These are phyloP conservation scores for Rhabditoides inermis DNA, from an alignment of 2,888 invertebrate genomes.

Conservation along the genomic window DNA sequence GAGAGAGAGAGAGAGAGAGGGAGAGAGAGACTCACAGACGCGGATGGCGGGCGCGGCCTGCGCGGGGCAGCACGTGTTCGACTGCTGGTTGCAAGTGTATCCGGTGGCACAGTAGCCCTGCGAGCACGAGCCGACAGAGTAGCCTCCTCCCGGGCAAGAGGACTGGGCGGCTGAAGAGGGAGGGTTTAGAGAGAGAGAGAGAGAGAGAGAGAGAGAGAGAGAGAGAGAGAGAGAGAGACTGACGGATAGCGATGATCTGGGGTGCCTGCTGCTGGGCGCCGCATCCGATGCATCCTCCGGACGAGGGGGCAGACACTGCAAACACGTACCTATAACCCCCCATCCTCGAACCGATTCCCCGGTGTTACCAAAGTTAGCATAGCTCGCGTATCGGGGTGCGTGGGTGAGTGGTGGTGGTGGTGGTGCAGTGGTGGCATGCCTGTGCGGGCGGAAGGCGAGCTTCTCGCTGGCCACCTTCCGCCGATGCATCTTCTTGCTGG, in stretches of 20 bases:
- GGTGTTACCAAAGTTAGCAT: no score
- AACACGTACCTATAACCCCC: no score
- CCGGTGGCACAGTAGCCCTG: slow-evolving; percentile 41
- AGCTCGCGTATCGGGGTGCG: no score
- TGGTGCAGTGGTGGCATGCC: no score
- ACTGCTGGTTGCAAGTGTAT: slow-evolving; percentile 36
- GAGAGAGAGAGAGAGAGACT: slow-evolving; percentile 4
- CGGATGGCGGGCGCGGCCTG: slow-evolving; percentile 24
- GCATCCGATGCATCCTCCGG: slow-evolving; percentile 31
- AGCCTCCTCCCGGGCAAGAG: slow-evolving; percentile 40
- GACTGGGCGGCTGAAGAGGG: slow-evolving; percentile 17
- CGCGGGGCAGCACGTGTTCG: slow-evolving; percentile 36
- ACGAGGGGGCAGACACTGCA: slow-evolving; percentile 17
- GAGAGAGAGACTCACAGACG: slow-evolving; percentile 18
- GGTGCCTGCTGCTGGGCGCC: slow-evolving; percentile 15
- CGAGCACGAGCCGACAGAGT: slow-evolving; percentile 37
- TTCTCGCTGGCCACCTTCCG: no score
- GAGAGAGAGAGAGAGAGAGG: no score
- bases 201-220: background rate
- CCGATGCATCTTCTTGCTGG: no score
- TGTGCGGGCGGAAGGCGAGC: no score
- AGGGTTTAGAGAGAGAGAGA: no score
- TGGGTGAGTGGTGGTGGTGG: no score
- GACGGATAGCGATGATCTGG: slow-evolving; percentile 37
- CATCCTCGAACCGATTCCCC: no score